These are phyloP conservation scores for Cavia aperea DNA, from an alignment of 2,113 vertebrate genomes.

Conservation along the genomic window DNA sequence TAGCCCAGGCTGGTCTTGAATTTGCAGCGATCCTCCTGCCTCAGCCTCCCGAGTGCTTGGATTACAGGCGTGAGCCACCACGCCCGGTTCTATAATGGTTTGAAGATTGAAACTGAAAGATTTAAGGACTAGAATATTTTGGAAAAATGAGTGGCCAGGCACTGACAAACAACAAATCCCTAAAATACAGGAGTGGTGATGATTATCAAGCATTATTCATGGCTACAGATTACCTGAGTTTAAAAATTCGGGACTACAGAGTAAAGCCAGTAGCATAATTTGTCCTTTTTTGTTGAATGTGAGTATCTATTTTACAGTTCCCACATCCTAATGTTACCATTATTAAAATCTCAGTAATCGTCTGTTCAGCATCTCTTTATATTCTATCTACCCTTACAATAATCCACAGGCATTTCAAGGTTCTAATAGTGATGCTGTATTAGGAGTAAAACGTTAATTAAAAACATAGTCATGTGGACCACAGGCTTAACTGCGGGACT, in stretches of 20 bases:
- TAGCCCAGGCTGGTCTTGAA: too few species aligned
- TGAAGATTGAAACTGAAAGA: not conserved
- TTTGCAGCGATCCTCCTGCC: too few species aligned
- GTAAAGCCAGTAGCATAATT: not conserved
- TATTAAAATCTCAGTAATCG: not conserved
- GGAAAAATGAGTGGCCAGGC: not conserved
- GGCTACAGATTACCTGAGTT: not conserved
- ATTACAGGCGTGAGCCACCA: too few species aligned
- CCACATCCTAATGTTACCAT: not conserved
- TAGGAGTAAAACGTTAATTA: not conserved
- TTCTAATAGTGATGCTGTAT: not conserved
- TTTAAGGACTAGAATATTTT: not conserved
- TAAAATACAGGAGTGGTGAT: not conserved
- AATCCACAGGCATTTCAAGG: not conserved
- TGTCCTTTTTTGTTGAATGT: not conserved
- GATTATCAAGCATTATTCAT: not conserved
- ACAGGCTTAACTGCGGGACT: not conserved
- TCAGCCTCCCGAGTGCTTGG: too few species aligned
- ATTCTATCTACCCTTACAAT: not conserved
- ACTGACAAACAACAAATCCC: not conserved
- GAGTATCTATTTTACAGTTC: not conserved
- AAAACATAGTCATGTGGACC: not conserved
- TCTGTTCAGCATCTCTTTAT: not conserved
- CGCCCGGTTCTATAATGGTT: not conserved
- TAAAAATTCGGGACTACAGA: not conserved